Conservation (phyloP, 2,113 vertebrate species). For the Galbula dea region DNA sequence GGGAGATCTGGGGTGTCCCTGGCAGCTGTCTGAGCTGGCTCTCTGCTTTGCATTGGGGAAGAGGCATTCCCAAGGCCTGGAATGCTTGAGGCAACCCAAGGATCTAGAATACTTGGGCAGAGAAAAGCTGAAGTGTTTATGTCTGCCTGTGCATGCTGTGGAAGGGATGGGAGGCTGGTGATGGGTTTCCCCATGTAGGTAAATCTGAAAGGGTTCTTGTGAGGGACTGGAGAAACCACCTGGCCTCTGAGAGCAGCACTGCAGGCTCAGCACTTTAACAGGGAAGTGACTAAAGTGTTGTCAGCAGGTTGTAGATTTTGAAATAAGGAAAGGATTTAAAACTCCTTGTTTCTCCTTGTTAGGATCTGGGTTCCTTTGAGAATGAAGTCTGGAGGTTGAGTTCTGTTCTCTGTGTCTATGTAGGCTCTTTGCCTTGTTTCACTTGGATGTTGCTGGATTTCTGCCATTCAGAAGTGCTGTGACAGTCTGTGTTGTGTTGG, state of each 20-base stretch:
- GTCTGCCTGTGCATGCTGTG: background rate
- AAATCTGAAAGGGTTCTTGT: background rate
- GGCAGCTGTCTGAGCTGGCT: background rate
- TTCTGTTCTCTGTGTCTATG: background rate
- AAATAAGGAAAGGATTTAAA: background rate
- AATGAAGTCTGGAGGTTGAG: background rate
- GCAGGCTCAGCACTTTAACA: background rate
- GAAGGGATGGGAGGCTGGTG: background rate
- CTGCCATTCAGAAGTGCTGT: background rate
- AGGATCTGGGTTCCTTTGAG: background rate
- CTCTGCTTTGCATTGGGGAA: background rate
- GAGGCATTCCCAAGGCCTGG: too few relatives aligned
- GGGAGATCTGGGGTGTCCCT: background rate
- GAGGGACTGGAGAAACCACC: background rate
- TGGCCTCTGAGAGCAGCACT: accelerated
- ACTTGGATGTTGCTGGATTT: background rate
- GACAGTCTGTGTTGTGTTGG: background rate
- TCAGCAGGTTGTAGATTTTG: background rate
- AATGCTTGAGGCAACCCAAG: too few relatives aligned
- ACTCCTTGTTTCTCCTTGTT: background rate
- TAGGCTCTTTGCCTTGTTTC: background rate
- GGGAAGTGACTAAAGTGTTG: background rate
- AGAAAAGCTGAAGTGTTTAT: accelerated
- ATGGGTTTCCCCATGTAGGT: accelerated
- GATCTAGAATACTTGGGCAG: background rate